These are phyloP conservation scores for Numenius arquata DNA, from an alignment of 2,113 vertebrate species.

Conservation along the genomic window DNA sequence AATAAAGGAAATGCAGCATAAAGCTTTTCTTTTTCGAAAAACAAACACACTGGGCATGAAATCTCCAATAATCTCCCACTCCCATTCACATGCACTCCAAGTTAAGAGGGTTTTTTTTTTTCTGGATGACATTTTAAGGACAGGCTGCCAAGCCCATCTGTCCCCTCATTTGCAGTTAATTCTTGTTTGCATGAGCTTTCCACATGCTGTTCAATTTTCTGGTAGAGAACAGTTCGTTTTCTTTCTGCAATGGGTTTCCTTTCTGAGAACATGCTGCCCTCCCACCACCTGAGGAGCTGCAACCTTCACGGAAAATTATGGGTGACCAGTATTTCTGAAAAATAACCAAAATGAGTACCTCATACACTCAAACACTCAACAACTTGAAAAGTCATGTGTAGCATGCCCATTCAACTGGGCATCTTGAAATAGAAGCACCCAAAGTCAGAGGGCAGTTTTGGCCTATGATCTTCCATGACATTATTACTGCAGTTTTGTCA, in stretches of 20 bases:
- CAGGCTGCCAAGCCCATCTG: slow-evolving; percentile 51
- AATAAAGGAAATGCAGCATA: not conserved
- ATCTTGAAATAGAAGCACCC: not conserved
- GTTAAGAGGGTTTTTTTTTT: not conserved
- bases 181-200: slow-evolving; percentile 34
- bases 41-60: not conserved
- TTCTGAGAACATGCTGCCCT: not conserved
- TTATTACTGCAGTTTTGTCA: not conserved
- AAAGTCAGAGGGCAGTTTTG: not conserved
- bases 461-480: not conserved
- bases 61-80: not conserved
- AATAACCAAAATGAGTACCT: not conserved
- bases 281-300: not conserved
- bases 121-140: slow-evolving; percentile 21
- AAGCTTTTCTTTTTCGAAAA: not conserved
- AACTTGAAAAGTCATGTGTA: not conserved
- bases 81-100: not conserved
- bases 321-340: not conserved
- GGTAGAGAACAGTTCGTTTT: slow-evolving; percentile 40
- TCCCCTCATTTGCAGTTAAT: slow-evolving; percentile 30
- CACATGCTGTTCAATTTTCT: slow-evolving; percentile 46
- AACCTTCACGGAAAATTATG: not conserved
- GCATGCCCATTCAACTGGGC: not conserved
- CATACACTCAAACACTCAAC: not conserved
- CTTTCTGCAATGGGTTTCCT: not conserved